Conservation (phyloP, 2,113 vertebrate species). For the Amazona guildingii region DNA sequence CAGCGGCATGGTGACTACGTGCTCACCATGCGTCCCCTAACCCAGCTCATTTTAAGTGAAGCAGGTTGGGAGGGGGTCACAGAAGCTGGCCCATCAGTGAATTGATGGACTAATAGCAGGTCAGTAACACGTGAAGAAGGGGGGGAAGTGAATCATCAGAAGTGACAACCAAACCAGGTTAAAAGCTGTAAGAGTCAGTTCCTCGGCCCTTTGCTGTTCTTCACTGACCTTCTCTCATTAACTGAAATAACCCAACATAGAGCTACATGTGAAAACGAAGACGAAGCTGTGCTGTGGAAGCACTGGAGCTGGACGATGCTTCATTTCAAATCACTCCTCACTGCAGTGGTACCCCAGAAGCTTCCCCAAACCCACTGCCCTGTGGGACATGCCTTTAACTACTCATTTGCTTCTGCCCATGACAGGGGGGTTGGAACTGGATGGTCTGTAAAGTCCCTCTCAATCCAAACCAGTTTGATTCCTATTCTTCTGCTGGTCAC, state of each 20-base stretch:
- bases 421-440: neutral
- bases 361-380: neutral
- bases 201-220: neutral
- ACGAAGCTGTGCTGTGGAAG: neutral
- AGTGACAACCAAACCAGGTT: neutral
- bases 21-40: rapidly evolving
- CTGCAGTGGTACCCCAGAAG: rapidly evolving
- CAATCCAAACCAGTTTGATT: neutral
- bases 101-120: neutral
- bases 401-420: neutral
- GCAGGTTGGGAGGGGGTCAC: neutral
- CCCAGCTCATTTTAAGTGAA: neutral
- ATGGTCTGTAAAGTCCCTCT: neutral
- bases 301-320: neutral
- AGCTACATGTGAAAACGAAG: neutral
- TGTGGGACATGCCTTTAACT: neutral
- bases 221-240: neutral
- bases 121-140: neutral
- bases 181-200: neutral
- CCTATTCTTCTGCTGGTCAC: neutral
- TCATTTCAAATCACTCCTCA: neutral
- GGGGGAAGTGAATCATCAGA: neutral
- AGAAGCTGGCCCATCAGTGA: neutral
- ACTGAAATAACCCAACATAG: neutral
- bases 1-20: rapidly evolving